phyloP scores from a whole-genome alignment of 2,888 invertebrate genomes.

The Eretmocerus hayati region DNA sequence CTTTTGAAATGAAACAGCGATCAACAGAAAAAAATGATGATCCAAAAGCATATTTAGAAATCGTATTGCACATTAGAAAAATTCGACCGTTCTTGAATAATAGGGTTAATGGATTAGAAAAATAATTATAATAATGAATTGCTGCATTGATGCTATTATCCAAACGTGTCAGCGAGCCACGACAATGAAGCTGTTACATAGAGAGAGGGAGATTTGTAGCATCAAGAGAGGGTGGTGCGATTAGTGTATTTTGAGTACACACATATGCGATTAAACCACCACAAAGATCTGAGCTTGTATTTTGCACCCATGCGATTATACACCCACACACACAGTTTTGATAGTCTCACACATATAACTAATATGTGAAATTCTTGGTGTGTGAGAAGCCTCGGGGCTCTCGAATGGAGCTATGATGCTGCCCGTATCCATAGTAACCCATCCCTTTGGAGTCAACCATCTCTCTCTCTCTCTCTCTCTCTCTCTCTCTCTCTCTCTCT shows the following conservation, averaged over 20 bases:
- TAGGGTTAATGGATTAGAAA: too few relatives aligned
- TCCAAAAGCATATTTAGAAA: too few relatives aligned
- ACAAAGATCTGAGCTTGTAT: too few relatives aligned
- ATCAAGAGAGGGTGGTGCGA: not conserved
- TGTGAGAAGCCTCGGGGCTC: conserved; percentile 24
- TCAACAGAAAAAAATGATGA: too few relatives aligned
- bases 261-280: not conserved
- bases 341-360: not conserved
- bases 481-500: conserved; percentile 13
- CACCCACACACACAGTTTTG: conserved; percentile 4
- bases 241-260: not conserved
- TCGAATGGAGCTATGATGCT: conserved; percentile 32
- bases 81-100: too few relatives aligned
- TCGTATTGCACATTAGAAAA: too few relatives aligned
- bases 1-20: too few relatives aligned
- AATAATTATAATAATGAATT: too few relatives aligned
- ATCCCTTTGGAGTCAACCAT: conserved; percentile 35
- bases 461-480: conserved; percentile 16
- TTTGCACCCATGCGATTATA: not conserved
- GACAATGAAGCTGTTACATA: not conserved
- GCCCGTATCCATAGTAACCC: conserved; percentile 42
- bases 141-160: too few relatives aligned
- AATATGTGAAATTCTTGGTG: too few relatives aligned
- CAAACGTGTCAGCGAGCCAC: not conserved
- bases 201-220: too few relatives aligned